Evolutionary conservation across 2,113 vertebrate species (phyloP), one percentile per base, ranked within the genome.

Genomic region (Ondatra zibethicus): DNA sequence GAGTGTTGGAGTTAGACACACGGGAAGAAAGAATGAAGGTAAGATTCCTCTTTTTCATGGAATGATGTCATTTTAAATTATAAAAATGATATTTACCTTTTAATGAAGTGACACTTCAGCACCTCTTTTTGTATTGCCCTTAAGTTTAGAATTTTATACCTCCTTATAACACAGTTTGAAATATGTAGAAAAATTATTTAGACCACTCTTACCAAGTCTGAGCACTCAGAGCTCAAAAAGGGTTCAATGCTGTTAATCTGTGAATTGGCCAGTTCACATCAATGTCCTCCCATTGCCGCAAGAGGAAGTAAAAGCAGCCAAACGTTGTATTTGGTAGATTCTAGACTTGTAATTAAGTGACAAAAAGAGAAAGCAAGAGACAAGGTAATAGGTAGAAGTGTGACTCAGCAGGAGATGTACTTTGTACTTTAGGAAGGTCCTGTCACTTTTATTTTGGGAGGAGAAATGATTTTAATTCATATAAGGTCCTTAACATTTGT

Each of bases 281-380:
- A 78, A 9, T 91, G 93, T 75, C 89, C 72, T 95, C 84, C 82
- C 52, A 55, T 76, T 73, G 42, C 70, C 87, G 89, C 39, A 3
- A 92, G 11, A 92, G 84, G 55, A 96, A 58, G 42, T 25, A 76
- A 89, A 94, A 84, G 36, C 63, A 93, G 82, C 86, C 91, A 97
- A 92, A 94, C 2, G 9, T 85, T 98, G 94, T 95, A 97, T 97
- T 97, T 97, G 95, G 95, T 81, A 94, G 75, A 66, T 82, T 80
- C 88, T 77, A 85, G 91, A 80, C 89, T 92, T 96, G 23, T 95
- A 97, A 97, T 94, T 95, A 97, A 97, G 94, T 94, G 84, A 94
- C 95, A 97, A 55, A 96, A 86, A 81, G 88, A 91, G 73, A 96
- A 97, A 68, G 21, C 85, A 84, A 82, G 75, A 97, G 96, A 95